These are phyloP conservation scores for Hydroisotoma schaefferi DNA, from an alignment of 2,888 invertebrate genomes.

Conservation along the genomic window DNA sequence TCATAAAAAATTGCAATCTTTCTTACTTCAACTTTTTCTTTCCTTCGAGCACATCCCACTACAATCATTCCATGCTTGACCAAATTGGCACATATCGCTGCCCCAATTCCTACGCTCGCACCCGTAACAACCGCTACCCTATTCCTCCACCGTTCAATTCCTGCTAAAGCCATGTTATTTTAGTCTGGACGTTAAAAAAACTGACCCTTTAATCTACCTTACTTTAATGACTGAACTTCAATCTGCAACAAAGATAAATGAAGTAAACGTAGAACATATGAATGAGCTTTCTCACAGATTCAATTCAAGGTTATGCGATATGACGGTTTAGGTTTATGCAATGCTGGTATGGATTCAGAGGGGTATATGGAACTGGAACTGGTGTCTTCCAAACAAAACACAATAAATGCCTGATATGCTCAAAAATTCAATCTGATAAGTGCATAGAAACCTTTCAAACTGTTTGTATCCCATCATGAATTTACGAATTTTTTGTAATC, in stretches of 20 bases:
- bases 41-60: conserved; percentile 6
- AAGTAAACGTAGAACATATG: conserved; percentile 90
- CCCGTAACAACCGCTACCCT: conserved; percentile 43
- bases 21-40: conserved; percentile 8
- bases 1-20: too few species aligned
- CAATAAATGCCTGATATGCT: too few species aligned
- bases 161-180: background rate
- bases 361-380: too few species aligned
- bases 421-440: too few species aligned
- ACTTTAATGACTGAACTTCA: conserved; percentile 74
- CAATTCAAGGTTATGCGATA: background rate
- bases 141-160: conserved; percentile 34
- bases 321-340: too few species aligned
- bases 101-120: conserved; percentile 33
- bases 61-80: conserved; percentile 40
- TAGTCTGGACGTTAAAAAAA: conserved; percentile 60
- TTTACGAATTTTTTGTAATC: too few species aligned
- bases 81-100: conserved; percentile 23
- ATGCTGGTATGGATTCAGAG: too few species aligned
- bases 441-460: too few species aligned
- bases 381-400: too few species aligned
- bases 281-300: conserved; percentile 41
- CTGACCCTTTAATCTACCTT: conserved; percentile 82
- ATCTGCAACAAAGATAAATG: conserved; percentile 88
- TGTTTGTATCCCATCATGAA: too few species aligned